Evolutionary conservation across 2,113 vertebrate genomes (phyloP), one percentile per base, ranked within the genome.

Genomic region (Falco punctatus): DNA sequence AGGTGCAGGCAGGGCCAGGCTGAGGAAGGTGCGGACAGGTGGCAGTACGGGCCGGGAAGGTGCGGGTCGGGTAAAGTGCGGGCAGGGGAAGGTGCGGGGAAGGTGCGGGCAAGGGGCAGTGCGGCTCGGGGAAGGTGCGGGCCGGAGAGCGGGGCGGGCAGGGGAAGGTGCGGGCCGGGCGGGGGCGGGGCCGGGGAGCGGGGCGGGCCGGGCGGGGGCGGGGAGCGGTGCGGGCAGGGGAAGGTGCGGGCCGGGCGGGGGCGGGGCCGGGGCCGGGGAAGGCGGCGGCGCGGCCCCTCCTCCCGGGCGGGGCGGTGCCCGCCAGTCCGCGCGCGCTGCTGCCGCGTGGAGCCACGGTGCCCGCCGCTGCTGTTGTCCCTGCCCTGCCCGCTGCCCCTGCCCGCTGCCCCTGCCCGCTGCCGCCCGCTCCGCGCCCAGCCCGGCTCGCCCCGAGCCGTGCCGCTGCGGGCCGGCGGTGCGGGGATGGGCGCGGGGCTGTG

Each of bases 401-500:
- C 16, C 59, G 42, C 74, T 1, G 3, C 24, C 32, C 23, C 35
- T 6, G 21, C 0, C 9, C 42, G 15, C 24, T 0, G n/a, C 3
- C 6, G 23, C 67, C 65, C 3, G 44, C 52, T 73, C 46, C 42
- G 71, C 54, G 49, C 73, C 64, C 59, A 26, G 61, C 57, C 65
- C 58, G 3, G 74, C 86, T 33, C 55, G 7, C 59, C 78, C 79
- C 40, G 58, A 61, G 35, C 77, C 22, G 75, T 57, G 88, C 54
- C 83, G 83, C 72, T 40, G 89, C 93, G 91, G 93, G 88, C 91
- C 94, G 93, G 82, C 78, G 61, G 81, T 46, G 77, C 83, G 92
- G 94, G 65, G 94, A 70, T 67, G 95, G 51, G 94, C 86, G 82
- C 80, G 71, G 90, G 77, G 92, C 79, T 90, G 73, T 93, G 91